Conservation (phyloP, 2,113 vertebrate genomes). For the Microtus ochrogaster region DNA sequence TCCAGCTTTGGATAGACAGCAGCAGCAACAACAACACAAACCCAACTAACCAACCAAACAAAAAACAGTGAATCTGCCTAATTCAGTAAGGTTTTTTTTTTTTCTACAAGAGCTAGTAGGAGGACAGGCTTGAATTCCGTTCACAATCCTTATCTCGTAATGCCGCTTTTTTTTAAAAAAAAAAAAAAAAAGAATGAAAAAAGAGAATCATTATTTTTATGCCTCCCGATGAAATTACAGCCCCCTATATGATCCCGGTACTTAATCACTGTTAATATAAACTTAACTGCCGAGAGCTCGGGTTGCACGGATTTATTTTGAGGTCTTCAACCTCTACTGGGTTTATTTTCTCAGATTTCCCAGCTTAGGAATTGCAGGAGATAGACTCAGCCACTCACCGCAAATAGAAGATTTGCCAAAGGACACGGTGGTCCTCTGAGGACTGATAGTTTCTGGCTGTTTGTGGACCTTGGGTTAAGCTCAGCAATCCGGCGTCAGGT, state of each 20-base stretch:
- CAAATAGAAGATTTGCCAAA: conserved; percentile 78
- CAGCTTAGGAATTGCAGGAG: conserved; percentile 68
- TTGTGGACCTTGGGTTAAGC: conserved; percentile 31
- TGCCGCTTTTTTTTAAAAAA: too few species aligned
- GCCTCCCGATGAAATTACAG: conserved; percentile 61
- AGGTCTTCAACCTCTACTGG: conserved; percentile 58
- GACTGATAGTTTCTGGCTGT: conserved; percentile 43
- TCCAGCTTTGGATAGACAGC: not conserved
- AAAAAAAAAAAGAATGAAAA: conserved; percentile 25
- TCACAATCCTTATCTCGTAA: too few species aligned
- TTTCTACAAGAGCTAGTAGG: too few species aligned
- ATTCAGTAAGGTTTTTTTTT: conserved; percentile 5
- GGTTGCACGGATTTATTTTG: conserved; percentile 63
- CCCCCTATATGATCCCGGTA: not conserved
- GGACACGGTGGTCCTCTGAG: conserved; percentile 38
- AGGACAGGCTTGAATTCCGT: too few species aligned
- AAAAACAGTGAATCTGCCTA: conserved; percentile 52
- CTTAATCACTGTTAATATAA: conserved; percentile 77
- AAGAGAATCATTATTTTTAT: conserved; percentile 48
- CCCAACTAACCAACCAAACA: not conserved
- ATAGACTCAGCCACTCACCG: conserved; percentile 70
- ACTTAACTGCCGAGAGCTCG: conserved; percentile 53
- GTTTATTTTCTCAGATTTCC: conserved; percentile 69
- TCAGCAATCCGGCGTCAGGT: conserved; percentile 37
- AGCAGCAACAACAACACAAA: not conserved